These are phyloP conservation scores for Leucophenga montana DNA, from an alignment of 2,888 invertebrate species.

Conservation along the genomic window DNA sequence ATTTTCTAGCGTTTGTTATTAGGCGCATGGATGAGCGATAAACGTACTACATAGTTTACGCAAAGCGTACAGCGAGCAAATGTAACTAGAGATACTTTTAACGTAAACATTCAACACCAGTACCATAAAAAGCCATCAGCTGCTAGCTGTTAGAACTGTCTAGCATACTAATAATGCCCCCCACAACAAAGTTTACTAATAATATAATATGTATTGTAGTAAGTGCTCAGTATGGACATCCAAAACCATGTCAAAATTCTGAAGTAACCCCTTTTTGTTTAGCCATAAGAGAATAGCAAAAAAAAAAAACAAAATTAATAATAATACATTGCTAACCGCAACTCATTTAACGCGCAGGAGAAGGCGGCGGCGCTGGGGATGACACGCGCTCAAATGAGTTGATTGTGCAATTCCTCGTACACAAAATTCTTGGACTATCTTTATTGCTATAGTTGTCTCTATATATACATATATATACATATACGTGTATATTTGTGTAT, in stretches of 20 bases:
- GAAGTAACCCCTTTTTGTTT: constrained; percentile 19
- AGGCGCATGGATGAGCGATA: constrained; percentile 6
- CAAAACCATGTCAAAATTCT: constrained; percentile 9
- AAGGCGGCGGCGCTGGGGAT: not conserved
- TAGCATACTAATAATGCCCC: constrained; percentile 27
- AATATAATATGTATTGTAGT: not conserved
- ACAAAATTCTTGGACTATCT: not conserved
- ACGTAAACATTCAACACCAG: not conserved
- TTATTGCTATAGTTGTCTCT: not conserved
- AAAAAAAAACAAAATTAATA: not conserved
- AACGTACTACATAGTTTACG: not conserved
- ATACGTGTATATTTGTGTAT: not conserved
- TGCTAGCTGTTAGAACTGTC: constrained; percentile 5
- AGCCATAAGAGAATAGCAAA: not conserved
- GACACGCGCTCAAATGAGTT: constrained; percentile 3
- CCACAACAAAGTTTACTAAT: not conserved
- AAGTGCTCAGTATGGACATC: not conserved
- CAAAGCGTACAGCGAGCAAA: constrained; percentile 1
- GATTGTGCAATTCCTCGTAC: constrained; percentile 20
- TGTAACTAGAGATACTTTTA: constrained; percentile 16
- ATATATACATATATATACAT: not conserved
- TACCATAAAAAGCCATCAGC: not conserved
- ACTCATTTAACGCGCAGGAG: not conserved
- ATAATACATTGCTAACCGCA: constrained; percentile 10
- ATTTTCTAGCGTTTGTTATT: constrained; percentile 10